These are phyloP conservation scores for Calidris pugnax DNA, from an alignment of 2,113 vertebrate species.

Conservation along the genomic window DNA sequence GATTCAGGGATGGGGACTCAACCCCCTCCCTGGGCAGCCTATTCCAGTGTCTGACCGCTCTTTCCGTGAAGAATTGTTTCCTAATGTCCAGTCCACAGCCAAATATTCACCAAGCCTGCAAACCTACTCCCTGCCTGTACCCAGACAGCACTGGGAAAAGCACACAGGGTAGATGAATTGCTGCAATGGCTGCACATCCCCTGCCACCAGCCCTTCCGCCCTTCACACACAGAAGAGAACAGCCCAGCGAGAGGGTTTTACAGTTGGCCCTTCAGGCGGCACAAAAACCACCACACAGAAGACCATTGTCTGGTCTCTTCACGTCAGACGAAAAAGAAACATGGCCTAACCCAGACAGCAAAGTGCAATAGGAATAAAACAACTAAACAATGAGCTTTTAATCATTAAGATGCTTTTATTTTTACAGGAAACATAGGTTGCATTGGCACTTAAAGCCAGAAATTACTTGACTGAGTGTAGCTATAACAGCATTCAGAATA, in stretches of 20 bases:
- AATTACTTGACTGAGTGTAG: background rate
- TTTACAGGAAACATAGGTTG: background rate
- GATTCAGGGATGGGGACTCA: too few relatives aligned
- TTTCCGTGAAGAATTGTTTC: too few relatives aligned
- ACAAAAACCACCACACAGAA: background rate
- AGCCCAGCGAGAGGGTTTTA: background rate
- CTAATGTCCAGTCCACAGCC: too few relatives aligned
- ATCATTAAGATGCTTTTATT: background rate
- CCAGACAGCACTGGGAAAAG: background rate
- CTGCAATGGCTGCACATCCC: background rate
- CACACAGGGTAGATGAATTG: background rate
- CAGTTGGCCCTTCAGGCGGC: background rate
- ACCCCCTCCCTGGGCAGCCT: too few relatives aligned
- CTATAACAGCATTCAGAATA: background rate
- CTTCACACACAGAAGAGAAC: background rate
- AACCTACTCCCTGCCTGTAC: background rate
- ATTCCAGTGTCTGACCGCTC: too few relatives aligned
- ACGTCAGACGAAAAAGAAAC: rapidly evolving
- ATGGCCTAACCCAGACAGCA: background rate
- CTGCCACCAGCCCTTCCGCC: background rate
- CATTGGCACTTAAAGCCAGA: background rate
- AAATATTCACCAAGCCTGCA: background rate
- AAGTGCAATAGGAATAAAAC: background rate
- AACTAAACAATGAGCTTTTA: background rate
- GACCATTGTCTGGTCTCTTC: background rate